Conservation (phyloP, 1,140 invertebrate genomes). For the Apis dorsata region DNA sequence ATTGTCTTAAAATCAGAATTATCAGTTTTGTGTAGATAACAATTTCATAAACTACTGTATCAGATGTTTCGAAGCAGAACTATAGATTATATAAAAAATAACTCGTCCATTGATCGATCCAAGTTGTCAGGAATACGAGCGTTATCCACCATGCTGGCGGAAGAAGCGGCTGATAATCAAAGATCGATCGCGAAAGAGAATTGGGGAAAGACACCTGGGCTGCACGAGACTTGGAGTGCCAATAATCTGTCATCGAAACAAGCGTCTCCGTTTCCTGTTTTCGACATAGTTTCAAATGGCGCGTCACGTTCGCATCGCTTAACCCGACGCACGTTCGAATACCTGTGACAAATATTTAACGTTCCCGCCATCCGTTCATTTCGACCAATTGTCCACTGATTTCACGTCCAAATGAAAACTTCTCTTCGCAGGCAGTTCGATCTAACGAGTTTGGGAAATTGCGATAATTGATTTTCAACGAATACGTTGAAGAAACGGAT, state of each 20-base stretch:
- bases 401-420: too few species aligned
- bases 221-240: slow-evolving; percentile 16
- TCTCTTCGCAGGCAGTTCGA: background rate
- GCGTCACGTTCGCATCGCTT: slow-evolving; percentile 9
- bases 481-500: too few species aligned
- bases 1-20: too few species aligned
- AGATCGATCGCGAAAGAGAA: slow-evolving; percentile 45
- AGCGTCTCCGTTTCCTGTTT: slow-evolving; percentile 31
- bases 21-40: too few species aligned
- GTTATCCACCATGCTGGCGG: background rate
- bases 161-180: slow-evolving; percentile 53
- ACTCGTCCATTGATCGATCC: slow-evolving; percentile 42
- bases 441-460: background rate
- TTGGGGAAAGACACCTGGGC: slow-evolving; percentile 15
- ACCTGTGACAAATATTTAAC: background rate
- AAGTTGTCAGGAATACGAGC: slow-evolving; percentile 20
- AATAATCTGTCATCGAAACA: slow-evolving; percentile 32
- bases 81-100: slow-evolving; percentile 56
- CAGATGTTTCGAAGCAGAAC: background rate
- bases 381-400: background rate
- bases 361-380: background rate
- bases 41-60: too few species aligned
- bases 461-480: too few species aligned
- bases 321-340: slow-evolving; percentile 1
- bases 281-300: background rate